phyloP scores from a whole-genome alignment of 2,113 vertebrate species.

The Ornithorhynchus anatinus region DNA sequence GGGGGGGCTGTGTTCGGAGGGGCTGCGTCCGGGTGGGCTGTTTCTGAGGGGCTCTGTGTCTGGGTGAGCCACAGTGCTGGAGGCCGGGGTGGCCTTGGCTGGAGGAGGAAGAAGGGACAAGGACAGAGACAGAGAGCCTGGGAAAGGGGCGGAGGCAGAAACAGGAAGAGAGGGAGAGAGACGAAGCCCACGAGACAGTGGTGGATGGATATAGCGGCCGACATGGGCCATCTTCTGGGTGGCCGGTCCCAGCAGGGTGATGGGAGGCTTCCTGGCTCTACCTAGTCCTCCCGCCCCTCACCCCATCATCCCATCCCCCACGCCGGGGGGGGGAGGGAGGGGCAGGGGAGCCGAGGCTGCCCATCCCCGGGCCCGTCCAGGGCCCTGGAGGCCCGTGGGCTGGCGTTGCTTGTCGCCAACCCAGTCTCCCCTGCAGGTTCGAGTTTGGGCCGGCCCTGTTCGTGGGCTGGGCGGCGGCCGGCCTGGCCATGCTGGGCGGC shows the following conservation, averaged over 20 bases:
- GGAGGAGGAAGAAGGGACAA: background rate
- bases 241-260: background rate
- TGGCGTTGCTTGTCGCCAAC: background rate
- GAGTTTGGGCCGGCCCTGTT: constrained; percentile 95
- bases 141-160: background rate
- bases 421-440: constrained; percentile 72
- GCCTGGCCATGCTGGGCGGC: constrained; percentile 88
- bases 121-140: background rate
- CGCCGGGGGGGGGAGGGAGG: background rate
- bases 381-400: too few species aligned
- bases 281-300: accelerated
- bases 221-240: background rate
- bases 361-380: background rate
- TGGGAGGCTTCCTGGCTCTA: too few species aligned
- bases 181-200: accelerated
- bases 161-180: background rate
- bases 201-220: background rate
- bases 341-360: background rate
- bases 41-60: background rate
- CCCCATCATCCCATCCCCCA: background rate
- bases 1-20: background rate
- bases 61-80: background rate
- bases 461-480: constrained; percentile 89
- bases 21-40: too few species aligned
- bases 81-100: background rate